A percentile compares a stretch with the other conserved stretches of the same genome.
Evolutionary conservation across 2,113 vertebrate species (phyloP).

Genomic region (Hepsetus odoe): DNA sequence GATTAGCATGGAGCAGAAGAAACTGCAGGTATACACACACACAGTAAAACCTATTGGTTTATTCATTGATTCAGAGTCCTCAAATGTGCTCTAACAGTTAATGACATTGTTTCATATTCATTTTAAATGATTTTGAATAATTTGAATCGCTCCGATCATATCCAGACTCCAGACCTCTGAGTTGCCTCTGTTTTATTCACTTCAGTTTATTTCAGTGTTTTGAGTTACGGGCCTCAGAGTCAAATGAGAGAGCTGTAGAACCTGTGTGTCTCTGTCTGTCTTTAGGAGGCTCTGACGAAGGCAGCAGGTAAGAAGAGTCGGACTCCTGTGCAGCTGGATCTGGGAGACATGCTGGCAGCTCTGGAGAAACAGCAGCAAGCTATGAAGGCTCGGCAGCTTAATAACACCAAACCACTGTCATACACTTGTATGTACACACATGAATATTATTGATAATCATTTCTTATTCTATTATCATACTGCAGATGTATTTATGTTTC

Average conservation of each 20-base stretch:
- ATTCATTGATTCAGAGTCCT: no score
- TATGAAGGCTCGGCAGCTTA: slow-evolving; percentile 94
- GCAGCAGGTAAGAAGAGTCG: slow-evolving; percentile 97
- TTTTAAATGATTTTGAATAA: no score
- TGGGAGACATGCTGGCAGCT: slow-evolving; percentile 96
- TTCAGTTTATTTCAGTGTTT: no score
- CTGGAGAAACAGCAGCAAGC: slow-evolving; percentile 96
- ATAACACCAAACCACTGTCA: slow-evolving; percentile 5
- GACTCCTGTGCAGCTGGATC: slow-evolving; percentile 92
- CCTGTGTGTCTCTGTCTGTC: slow-evolving; percentile 31
- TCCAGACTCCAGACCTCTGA: no score
- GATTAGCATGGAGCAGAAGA: slow-evolving; percentile 98
- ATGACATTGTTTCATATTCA: no score
- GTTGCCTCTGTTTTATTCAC: no score
- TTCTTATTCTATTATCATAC: no score
- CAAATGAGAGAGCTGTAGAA: no score
- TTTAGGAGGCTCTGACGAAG: slow-evolving; percentile 93
- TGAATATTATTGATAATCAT: no score
- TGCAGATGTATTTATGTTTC: slow-evolving; percentile 17
- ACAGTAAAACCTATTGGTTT: not conserved
- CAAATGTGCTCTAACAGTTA: no score
- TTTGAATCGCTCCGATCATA: no score
- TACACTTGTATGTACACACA: not conserved
- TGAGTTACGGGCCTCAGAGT: no score
- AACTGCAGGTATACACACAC: slow-evolving; percentile 82